Evolutionary conservation across 1,140 invertebrate genomes (phyloP).

Genomic region (Octopus sinensis): DNA sequence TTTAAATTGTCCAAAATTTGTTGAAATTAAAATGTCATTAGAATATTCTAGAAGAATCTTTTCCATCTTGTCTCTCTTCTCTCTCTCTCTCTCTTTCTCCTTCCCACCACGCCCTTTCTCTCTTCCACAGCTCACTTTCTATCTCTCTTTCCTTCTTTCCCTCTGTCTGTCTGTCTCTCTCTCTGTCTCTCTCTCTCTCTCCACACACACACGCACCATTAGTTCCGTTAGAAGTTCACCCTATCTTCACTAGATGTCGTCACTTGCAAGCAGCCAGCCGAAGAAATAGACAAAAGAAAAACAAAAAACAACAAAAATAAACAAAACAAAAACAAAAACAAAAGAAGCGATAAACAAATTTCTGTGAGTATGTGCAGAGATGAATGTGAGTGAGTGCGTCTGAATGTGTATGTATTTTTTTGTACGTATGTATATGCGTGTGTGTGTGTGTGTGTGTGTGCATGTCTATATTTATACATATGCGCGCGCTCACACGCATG

Average conservation of each 20-base stretch:
- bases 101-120: background rate
- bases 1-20: too few relatives aligned
- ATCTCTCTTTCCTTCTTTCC: background rate
- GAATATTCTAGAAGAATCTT: too few relatives aligned
- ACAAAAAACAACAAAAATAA: background rate
- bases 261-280: too few relatives aligned
- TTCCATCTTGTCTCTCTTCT: background rate
- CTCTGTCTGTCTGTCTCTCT: background rate
- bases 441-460: background rate
- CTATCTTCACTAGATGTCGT: too few relatives aligned
- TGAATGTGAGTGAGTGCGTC: background rate
- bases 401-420: background rate
- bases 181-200: background rate
- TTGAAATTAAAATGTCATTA: too few relatives aligned
- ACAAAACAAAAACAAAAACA: background rate
- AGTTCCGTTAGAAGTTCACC: too few relatives aligned
- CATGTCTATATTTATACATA: background rate
- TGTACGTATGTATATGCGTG: background rate
- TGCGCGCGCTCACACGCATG: background rate
- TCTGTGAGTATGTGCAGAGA: background rate
- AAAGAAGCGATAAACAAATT: background rate
- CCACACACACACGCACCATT: too few relatives aligned
- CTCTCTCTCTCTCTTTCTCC: background rate
- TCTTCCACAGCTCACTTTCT: background rate
- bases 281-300: too few relatives aligned